Base-by-base conservation (phyloP, 2,888 invertebrate species). In the Oligia fasciuncula region DNA sequence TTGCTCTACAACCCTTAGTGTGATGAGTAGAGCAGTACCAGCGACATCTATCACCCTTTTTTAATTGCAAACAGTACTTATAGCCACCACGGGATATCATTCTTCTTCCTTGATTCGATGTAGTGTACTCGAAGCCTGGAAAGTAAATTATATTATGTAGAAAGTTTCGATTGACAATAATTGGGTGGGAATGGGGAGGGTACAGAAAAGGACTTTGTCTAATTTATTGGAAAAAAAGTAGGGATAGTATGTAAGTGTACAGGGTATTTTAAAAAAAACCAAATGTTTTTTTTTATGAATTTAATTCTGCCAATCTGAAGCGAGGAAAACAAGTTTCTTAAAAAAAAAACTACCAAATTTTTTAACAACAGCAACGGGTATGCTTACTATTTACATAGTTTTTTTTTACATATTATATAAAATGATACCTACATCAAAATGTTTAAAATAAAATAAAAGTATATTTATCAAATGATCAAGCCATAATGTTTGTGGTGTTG, bases 1-100 rank as follows among this genome's bases (percentile, higher is more conserved):
- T 73, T 9, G 88, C 86, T 67, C 46, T 76, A 66, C 90, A 91
- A 0, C 90, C 90, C 63, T 85, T 88, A 1, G 80, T 74, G 40
- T 89, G 81, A 46, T 89, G 79, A 0, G 91, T 88, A 13, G 90
- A 90, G 49, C 91, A 91, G 11, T 68, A 69, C 91, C 91, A 91
- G 13, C 86, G 82, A 65, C 11, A 73, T 65, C 66, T 77, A 54
- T 17, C 67, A 0, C 62, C 86, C 13, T 51, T 76, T 19, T n/a
- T 74, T 51, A n/a, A 14, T 9, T 81, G 72, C 5, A 72, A 2
- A 23, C 72, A 19, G 23, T 85, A 81, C 13, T 60, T 84, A 51
- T 69, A 81, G 0, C 81, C 84, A 1, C 62, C 35, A 5, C 66
- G 51, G 13, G 49, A 49, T 51, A 81, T 84, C 67, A 84, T 35